Evolutionary conservation across 2,113 vertebrate genomes (phyloP).

Genomic region (Pelusios castaneus): DNA sequence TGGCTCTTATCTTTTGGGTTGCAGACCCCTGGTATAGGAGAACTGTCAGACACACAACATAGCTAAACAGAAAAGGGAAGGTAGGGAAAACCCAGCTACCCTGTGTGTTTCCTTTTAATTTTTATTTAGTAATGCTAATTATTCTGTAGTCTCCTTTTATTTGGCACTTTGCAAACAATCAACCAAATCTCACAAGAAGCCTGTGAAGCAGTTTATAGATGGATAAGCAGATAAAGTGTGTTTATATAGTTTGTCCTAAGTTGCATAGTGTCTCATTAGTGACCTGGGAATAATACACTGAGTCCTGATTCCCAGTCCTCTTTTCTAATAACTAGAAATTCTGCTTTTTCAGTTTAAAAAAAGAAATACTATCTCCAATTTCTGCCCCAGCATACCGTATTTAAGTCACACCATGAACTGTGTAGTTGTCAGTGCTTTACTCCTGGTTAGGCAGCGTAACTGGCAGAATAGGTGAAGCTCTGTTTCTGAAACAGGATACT

Average conservation of each 20-base stretch:
- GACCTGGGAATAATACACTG: neutral
- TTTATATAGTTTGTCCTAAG: slow-evolving; percentile 30
- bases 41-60: neutral
- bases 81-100: neutral
- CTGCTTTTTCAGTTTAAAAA: slow-evolving; percentile 28
- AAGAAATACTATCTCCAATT: slow-evolving; percentile 4
- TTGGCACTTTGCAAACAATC: slow-evolving; percentile 2
- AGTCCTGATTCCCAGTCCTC: neutral
- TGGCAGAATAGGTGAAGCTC: neutral
- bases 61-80: neutral
- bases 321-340: slow-evolving; percentile 14
- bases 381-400: slow-evolving; percentile 4
- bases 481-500: neutral
- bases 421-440: slow-evolving; percentile 11
- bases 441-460: neutral
- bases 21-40: too few relatives aligned
- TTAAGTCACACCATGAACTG: neutral
- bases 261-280: slow-evolving; percentile 33
- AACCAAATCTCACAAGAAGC: slow-evolving; percentile 23
- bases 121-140: neutral
- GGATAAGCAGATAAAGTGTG: slow-evolving; percentile 59
- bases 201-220: slow-evolving; percentile 45
- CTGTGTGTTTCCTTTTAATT: neutral
- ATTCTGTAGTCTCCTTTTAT: slow-evolving; percentile 36
- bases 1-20: too few relatives aligned